Evolutionary conservation across 2,888 invertebrate genomes (phyloP), one percentile per base, ranked within the genome.

Genomic region (Eristalinus sepulchralis): DNA sequence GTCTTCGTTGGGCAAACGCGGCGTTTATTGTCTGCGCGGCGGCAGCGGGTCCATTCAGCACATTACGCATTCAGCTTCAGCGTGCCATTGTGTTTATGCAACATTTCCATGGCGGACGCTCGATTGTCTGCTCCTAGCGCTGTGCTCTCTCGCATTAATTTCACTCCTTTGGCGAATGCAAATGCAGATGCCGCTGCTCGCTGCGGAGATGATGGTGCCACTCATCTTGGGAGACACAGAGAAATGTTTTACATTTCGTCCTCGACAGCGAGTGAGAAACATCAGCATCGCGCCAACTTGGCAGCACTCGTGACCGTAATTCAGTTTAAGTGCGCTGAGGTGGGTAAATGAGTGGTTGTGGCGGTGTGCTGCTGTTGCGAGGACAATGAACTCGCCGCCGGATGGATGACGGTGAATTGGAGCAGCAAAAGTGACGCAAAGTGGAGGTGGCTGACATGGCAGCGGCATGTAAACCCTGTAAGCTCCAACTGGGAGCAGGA

Each of bases 131-230:
- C 39, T n/a, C 39, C n/a, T 47, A 8, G 17, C 39, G 39, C 62
- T 70, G 17, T n/a, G 39, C 62, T 70, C 78, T 57, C 9, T 62
- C 17, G 70, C 55, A 76, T 76, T 82, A 76, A 82, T 82, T 76
- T 76, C 70, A 70, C 53, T 77, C 47, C 81, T 53, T 66, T 60
- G 20, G 33, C 70, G 31, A 47, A 76, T 76, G 81, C 47, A 82
- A 82, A 82, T 82, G 70, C 76, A 64, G 75, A 70, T 59, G 73
- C 73, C 27, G 5, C 27, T 27, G 27, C 27, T 27, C 27, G 27
- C 27, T 27, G 27, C 27, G 27, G 27, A 27, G 17, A 17, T 17
- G 39, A 47, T n/a, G n/a, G 39, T 47, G 17, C 39, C 6, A 47
- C 39, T 47, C 39, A 47, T 39, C n/a, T 39, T 2, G 39, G n/a